phyloP scores from a whole-genome alignment of 2,888 invertebrate species.

The Euproctis similis region DNA sequence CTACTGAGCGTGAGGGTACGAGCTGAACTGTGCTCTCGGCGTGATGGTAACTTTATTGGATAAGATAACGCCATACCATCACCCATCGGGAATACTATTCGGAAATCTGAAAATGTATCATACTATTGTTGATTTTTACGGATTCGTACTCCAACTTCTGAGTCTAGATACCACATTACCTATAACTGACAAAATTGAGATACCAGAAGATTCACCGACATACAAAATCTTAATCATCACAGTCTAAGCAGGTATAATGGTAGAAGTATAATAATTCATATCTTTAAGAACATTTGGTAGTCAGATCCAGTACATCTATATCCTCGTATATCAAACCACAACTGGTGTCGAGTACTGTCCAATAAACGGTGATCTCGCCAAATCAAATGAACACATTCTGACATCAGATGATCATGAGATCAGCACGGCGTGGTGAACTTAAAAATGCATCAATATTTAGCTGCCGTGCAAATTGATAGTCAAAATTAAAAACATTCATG shows the following conservation, averaged over 20 bases:
- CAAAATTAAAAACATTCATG: constrained; percentile 49
- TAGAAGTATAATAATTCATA: no score
- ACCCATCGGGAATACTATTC: constrained; percentile 66
- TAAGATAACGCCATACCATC: constrained; percentile 65
- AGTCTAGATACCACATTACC: no score
- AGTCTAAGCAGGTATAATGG: no score
- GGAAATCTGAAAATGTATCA: constrained; percentile 66
- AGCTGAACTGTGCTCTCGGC: constrained; percentile 56
- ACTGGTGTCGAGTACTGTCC: constrained; percentile 36
- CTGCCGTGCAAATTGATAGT: constrained; percentile 35
- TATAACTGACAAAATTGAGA: no score
- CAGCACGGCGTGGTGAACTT: constrained; percentile 39
- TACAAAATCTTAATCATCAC: no score
- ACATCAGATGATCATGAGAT: constrained; percentile 15
- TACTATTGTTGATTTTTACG: no score
- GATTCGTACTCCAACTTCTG: no score
- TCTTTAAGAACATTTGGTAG: no score
- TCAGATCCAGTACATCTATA: constrained; percentile 21
- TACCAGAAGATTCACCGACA: no score
- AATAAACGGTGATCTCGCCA: constrained; percentile 24
- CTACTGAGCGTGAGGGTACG: constrained; percentile 65
- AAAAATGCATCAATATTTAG: constrained; percentile 46
- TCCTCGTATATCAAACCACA: constrained; percentile 16
- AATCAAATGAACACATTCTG: constrained; percentile 4
- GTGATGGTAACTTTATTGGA: constrained; percentile 57